Conservation (phyloP, 2,888 invertebrate genomes). For the Diloba caeruleocephala region DNA sequence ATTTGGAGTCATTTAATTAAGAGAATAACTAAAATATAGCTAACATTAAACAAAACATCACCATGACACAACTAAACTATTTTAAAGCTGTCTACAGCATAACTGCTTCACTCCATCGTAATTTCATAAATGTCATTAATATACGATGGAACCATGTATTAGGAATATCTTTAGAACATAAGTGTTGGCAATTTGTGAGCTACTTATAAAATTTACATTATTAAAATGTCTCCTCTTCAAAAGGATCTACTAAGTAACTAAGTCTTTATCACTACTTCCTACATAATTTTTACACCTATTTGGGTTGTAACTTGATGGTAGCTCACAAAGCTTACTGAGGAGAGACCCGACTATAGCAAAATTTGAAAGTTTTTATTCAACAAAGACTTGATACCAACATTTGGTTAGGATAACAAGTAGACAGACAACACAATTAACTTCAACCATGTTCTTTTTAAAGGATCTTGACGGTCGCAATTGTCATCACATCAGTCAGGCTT, state of each 20-base stretch:
- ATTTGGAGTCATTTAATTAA: conserved; percentile 70
- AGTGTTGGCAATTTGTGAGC: conserved; percentile 8
- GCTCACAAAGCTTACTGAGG: conserved; percentile 9
- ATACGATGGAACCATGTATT: neutral
- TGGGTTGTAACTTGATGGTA: neutral
- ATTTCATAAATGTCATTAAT: conserved; percentile 16
- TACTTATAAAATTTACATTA: no score
- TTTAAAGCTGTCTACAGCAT: conserved; percentile 83
- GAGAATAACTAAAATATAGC: conserved; percentile 74
- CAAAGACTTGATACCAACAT: no score
- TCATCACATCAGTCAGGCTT: neutral
- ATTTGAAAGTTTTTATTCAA: no score
- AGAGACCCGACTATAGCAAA: no score
- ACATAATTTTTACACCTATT: conserved; percentile 14
- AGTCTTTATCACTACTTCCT: conserved; percentile 7
- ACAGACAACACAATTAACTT: no score
- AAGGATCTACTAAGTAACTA: neutral
- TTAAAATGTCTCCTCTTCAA: neutral
- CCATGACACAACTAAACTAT: conserved; percentile 72
- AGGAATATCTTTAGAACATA: conserved; percentile 14
- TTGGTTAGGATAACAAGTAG: no score
- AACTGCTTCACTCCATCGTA: conserved; percentile 67
- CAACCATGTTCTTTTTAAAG: no score
- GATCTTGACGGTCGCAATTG: no score
- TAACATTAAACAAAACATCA: conserved; percentile 70